These are phyloP conservation scores for Tricholauxania praeusta DNA, from an alignment of 2,888 invertebrate genomes.

Conservation along the genomic window DNA sequence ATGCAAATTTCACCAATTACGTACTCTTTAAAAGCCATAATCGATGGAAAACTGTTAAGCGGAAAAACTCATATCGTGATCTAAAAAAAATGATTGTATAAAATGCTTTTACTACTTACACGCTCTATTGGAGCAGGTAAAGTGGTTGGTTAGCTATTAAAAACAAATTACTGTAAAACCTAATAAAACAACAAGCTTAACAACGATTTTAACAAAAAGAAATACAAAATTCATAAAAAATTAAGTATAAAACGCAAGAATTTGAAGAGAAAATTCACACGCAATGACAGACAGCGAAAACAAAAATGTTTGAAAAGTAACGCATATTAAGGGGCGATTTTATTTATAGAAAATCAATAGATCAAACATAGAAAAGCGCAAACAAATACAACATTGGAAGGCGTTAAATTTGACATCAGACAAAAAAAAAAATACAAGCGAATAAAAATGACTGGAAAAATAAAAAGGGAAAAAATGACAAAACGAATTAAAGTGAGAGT, in stretches of 20 bases:
- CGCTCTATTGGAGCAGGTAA: slow-evolving; percentile 32
- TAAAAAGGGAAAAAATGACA: background rate
- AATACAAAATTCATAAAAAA: background rate
- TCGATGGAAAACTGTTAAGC: no score
- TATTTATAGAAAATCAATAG: slow-evolving; percentile 33
- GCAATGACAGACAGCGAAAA: background rate
- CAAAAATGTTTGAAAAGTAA: background rate
- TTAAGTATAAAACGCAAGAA: no score
- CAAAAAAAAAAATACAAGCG: background rate
- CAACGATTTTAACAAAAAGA: background rate
- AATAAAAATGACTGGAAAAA: slow-evolving; percentile 20
- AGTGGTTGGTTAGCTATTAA: background rate
- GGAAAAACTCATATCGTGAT: no score
- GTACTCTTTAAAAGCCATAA: no score
- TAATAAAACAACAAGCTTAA: background rate
- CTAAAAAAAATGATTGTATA: no score
- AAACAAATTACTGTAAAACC: background rate
- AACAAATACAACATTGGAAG: background rate
- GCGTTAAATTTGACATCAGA: slow-evolving; percentile 7
- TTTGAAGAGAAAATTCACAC: background rate
- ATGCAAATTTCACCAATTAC: no score
- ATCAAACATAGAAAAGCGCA: background rate
- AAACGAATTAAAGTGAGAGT: background rate
- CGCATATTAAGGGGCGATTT: background rate
- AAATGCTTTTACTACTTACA: slow-evolving; percentile 4